Evolutionary conservation across 1,140 invertebrate species (phyloP), one percentile per base, ranked within the genome.

Genomic region (Plectus sambesii): DNA sequence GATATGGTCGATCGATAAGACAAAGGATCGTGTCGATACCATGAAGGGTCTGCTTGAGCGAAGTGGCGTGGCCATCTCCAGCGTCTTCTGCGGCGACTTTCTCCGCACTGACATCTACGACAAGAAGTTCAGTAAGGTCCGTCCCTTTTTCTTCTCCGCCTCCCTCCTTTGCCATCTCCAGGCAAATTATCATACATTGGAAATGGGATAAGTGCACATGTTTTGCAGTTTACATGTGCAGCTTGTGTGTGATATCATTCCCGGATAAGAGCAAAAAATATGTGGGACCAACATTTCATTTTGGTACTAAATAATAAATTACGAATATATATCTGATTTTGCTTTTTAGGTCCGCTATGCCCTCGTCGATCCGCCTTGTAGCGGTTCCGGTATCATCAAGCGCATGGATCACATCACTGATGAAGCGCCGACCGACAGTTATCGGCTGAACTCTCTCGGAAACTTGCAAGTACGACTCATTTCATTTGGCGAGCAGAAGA

Each of bases 281-380:
- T n/a, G n/a, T n/a, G n/a, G n/a, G n/a, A n/a, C n/a, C n/a, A n/a
- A n/a, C n/a, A n/a, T n/a, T n/a, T n/a, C n/a, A n/a, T n/a, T n/a
- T n/a, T n/a, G n/a, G n/a, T n/a, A n/a, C n/a, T n/a, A n/a, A n/a
- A n/a, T 33, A 33, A 33, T 33, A 33, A 33, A 33, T 56, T 26
- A 30, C 39, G 2, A 56, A 56, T 42, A 20, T 5, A 29, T 25
- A 25, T 42, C n/a, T n/a, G n/a, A n/a, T 35, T 39, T 1, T 20
- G 15, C 77, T 67, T 74, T 78, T 20, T 73, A 81, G 63, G 82
- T 93, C 0, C 79, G 87, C 69, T 90, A 87, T 62, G 83, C 94
- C 56, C 71, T 98, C 19, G 78, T 97, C 0, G 92, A 98, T 76
- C 89, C 90, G 3, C 87, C 85, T 49, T 98, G 90, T 72, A 87